Conservation (phyloP, 2,113 vertebrate genomes). For the Epinephelus lanceolatus region DNA sequence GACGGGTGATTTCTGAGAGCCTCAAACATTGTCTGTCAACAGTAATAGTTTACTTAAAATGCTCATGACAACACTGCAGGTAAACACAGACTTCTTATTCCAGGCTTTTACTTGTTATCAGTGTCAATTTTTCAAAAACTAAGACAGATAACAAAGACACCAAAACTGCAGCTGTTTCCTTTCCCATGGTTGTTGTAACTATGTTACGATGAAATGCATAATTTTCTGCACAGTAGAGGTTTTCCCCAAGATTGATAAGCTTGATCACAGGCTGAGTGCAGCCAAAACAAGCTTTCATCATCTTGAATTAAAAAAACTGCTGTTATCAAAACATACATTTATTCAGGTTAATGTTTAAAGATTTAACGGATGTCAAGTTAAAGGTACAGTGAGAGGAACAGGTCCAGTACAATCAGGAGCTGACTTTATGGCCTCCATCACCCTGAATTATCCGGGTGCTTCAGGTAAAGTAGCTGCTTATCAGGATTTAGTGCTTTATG, state of each 20-base stretch:
- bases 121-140: background rate
- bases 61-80: background rate
- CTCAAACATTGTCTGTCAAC: no score
- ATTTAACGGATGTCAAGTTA: background rate
- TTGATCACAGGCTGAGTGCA: background rate
- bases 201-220: background rate
- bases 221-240: background rate
- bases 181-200: background rate
- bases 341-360: background rate
- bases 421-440: slow-evolving; percentile 38
- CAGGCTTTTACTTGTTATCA: background rate
- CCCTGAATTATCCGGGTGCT: slow-evolving; percentile 5
- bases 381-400: background rate
- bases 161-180: background rate
- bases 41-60: no score
- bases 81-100: background rate
- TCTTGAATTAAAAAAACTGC: background rate
- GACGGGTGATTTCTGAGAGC: no score
- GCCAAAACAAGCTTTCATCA: background rate
- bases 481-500: slow-evolving; percentile 60
- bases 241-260: background rate
- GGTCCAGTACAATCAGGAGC: slow-evolving; percentile 26
- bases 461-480: slow-evolving; percentile 50
- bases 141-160: background rate
- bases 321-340: background rate